phyloP scores from a whole-genome alignment of 2,888 invertebrate genomes.

The Parapristionchus giblindavisi region DNA sequence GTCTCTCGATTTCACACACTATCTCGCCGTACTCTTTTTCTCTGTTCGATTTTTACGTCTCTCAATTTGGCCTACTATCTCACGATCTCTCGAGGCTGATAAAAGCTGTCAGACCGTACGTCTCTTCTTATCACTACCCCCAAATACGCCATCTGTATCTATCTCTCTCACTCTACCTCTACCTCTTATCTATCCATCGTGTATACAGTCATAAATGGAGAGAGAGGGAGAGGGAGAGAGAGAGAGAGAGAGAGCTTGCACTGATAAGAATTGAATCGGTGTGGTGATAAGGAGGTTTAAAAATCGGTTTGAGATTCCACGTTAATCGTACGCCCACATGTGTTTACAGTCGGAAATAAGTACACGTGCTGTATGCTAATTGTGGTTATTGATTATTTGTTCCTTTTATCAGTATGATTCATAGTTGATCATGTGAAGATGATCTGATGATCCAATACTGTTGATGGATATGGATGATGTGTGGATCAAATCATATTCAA shows the following conservation, averaged over 20 bases:
- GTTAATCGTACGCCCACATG: no score
- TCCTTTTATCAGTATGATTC: no score
- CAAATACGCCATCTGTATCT: neutral
- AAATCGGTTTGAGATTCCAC: no score
- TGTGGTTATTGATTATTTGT: no score
- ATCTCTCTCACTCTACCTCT: neutral
- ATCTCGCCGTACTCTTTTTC: neutral
- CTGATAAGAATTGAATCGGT: neutral
- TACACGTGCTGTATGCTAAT: no score
- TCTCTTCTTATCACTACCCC: constrained; percentile 2
- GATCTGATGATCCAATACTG: no score
- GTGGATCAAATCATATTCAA: no score
- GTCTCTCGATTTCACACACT: no score
- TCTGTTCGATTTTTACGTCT: neutral
- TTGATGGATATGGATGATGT: no score
- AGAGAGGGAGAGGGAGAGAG: neutral
- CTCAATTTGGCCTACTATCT: neutral
- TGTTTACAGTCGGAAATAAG: no score
- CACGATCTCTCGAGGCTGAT: neutral
- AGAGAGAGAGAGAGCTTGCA: neutral
- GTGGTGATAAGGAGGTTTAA: no score
- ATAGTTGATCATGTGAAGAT: no score
- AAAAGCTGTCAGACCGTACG: neutral
- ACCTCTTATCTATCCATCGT: neutral
- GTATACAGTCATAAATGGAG: constrained; percentile 9